Evolutionary conservation across 2,888 invertebrate genomes (phyloP).

Genomic region (Agrotis clavis): DNA sequence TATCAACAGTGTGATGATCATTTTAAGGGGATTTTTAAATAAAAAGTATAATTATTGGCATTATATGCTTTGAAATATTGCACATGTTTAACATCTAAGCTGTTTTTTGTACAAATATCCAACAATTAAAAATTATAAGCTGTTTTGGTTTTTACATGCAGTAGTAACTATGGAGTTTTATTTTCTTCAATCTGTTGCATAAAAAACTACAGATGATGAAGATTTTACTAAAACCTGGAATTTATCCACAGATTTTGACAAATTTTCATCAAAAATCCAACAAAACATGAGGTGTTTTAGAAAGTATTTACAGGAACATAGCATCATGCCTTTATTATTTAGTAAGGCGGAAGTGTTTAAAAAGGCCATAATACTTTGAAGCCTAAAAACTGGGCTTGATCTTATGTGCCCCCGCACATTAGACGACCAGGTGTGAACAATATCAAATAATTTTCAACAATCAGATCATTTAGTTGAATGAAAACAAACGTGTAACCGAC

Average conservation of each 20-base stretch:
- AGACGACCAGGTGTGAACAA: too few relatives aligned
- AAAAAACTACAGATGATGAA: not conserved
- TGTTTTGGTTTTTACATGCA: not conserved
- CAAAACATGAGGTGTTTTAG: not conserved
- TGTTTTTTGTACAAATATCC: constrained; percentile 1
- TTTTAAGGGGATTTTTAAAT: not conserved
- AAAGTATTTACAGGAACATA: too few relatives aligned
- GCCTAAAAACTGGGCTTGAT: too few relatives aligned
- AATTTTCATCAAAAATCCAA: not conserved
- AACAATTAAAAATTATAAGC: not conserved
- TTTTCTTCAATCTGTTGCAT: not conserved
- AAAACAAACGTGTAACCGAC: too few relatives aligned
- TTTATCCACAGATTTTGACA: not conserved
- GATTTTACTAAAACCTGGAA: not conserved
- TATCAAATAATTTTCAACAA: too few relatives aligned
- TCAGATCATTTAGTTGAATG: too few relatives aligned
- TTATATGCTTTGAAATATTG: constrained; percentile 28
- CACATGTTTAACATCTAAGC: not conserved
- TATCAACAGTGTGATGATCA: constrained; percentile 13
- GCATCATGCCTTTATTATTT: too few relatives aligned
- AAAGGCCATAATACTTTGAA: not conserved
- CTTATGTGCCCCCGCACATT: too few relatives aligned
- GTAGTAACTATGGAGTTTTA: not conserved
- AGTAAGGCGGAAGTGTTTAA: not conserved
- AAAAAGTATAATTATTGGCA: constrained; percentile 37